These are phyloP conservation scores for Conops quadrifasciatus DNA, from an alignment of 2,888 invertebrate genomes.

Conservation along the genomic window DNA sequence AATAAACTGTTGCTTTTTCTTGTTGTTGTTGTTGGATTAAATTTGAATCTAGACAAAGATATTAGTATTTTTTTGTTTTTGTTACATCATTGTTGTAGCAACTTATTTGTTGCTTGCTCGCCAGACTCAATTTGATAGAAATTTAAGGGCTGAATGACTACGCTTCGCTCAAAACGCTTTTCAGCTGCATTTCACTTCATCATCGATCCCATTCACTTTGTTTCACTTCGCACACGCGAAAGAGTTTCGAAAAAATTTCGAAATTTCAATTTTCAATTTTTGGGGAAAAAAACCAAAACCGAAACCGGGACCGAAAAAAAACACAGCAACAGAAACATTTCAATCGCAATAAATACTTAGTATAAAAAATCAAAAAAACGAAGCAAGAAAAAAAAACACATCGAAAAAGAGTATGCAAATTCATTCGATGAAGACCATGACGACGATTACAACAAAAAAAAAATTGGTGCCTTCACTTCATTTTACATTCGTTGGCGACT, in stretches of 20 bases:
- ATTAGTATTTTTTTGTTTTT: background rate
- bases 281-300: no score
- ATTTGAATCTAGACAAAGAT: background rate
- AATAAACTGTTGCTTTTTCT: constrained; percentile 1
- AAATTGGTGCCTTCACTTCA: constrained; percentile 8
- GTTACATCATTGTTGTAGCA: background rate
- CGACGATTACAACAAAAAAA: background rate
- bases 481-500: background rate
- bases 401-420: constrained; percentile 12
- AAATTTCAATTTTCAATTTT: constrained; percentile 1
- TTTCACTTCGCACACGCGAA: constrained; percentile 11
- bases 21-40: background rate
- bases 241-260: constrained; percentile 7
- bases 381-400: background rate
- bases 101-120: no score
- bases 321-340: background rate
- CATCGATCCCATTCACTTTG: constrained; percentile 13
- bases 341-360: background rate
- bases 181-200: background rate
- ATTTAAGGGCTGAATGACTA: constrained; percentile 28
- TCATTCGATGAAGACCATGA: background rate
- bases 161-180: no score
- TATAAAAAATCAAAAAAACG: constrained; percentile 2
- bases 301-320: no score
- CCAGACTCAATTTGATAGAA: no score